Base-by-base conservation (phyloP, 53 echinoderm and acorn worm species). In the Mesocentrotus franciscanus region DNA sequence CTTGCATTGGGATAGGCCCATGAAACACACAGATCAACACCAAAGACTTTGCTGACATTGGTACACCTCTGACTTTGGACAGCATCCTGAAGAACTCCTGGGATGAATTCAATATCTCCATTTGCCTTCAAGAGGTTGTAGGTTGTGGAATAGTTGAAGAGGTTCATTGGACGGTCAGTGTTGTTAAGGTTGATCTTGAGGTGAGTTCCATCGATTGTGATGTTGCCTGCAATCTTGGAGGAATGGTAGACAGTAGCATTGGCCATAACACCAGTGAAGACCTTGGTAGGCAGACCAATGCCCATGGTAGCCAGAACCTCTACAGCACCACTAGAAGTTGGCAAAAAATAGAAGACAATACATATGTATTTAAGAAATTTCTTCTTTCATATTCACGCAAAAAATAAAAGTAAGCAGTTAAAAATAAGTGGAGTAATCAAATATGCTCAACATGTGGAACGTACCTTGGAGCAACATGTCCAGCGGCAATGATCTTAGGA, bases 1-100 rank as follows among this genome's bases (percentile, higher is more conserved):
- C 99, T 99, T 95, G 99, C 99, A 95, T 99, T 99, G 85, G 98
- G 98, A 96, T 99, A 99, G 29, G 97, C 97, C 93, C 96, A 97
- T 16, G 96, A 94, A 32, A 96, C 81, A 49, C 99, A 99, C 35
- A 97, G 96, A 57, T 97, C 96, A 84, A 96, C 90, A 64, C 98
- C 99, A 9, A 99, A 78, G 71, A 99, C 62, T 76, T 95, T 96
- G 96, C 96, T 96, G 90, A 96, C 90, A 66, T 92, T 95, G 24
- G 95, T 74, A 81, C 98, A 98, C 83, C 94, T 94, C 94, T 96
- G 68, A 39, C 64, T 95, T 87, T 92, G 95, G 87, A 97, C 97
- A 76, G 97, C 97, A 92, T 98, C 98, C 71, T 97, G 94, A 78
- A 96, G 91, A n/a, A 98, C 95, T 59, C 98, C 98, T 61, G 97